A percentile compares a stretch with the other conserved stretches of the same genome.
These are phyloP conservation scores for Altica lythri DNA, from an alignment of 2,888 invertebrate species.

Conservation along the genomic window DNA sequence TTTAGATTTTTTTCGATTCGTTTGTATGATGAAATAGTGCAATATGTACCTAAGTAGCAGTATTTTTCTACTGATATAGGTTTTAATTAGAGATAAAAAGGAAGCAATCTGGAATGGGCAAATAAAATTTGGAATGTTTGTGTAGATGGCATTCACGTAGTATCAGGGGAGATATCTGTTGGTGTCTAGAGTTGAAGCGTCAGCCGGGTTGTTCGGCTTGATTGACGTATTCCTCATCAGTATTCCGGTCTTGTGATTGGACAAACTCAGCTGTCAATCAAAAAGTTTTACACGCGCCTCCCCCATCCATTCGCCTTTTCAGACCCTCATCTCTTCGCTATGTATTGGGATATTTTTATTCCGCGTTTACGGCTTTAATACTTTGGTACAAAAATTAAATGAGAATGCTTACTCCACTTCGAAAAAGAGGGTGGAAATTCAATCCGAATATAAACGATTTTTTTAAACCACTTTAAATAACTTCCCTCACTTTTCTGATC, in stretches of 20 bases:
- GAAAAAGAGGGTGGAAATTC: slow-evolving; percentile 53
- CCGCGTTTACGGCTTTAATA: slow-evolving; percentile 54
- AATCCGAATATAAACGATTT: slow-evolving; percentile 58
- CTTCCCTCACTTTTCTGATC: slow-evolving; percentile 22
- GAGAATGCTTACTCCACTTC: slow-evolving; percentile 38
- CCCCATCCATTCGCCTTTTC: slow-evolving; percentile 42
- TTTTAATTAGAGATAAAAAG: background rate
- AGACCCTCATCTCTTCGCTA: slow-evolving; percentile 46
- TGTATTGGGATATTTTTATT: slow-evolving; percentile 59
- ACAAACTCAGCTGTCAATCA: slow-evolving; percentile 82
- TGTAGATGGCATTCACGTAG: slow-evolving; percentile 9
- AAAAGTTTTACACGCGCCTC: slow-evolving; percentile 60
- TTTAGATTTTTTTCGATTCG: too few relatives aligned
- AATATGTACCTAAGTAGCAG: too few relatives aligned
- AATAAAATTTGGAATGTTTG: slow-evolving; percentile 4
- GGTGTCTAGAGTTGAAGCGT: slow-evolving; percentile 28
- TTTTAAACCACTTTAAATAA: slow-evolving; percentile 54
- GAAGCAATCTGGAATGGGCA: too few relatives aligned
- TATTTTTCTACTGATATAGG: background rate
- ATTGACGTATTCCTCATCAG: slow-evolving; percentile 81
- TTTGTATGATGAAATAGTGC: too few relatives aligned
- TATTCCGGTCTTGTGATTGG: slow-evolving; percentile 77
- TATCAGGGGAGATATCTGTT: slow-evolving; percentile 27
- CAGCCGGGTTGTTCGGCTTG: slow-evolving; percentile 52
- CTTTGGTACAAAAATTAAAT: slow-evolving; percentile 53